A percentile compares a stretch with the other conserved stretches of the same genome.
These are phyloP conservation scores for Pipa parva DNA, from an alignment of 2,113 vertebrate species.

Conservation along the genomic window DNA sequence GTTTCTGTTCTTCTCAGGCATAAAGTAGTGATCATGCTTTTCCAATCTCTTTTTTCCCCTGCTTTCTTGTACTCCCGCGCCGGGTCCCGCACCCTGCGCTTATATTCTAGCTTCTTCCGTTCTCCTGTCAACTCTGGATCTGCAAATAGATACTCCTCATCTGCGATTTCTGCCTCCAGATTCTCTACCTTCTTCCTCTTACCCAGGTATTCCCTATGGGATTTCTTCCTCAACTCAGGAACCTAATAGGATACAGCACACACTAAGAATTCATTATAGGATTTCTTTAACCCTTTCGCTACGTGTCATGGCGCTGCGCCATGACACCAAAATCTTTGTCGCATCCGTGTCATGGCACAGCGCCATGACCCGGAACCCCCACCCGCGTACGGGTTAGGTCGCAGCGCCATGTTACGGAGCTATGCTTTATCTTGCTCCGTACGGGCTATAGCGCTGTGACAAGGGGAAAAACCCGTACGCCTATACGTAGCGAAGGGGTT, in stretches of 20 bases:
- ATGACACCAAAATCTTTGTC: too few species aligned
- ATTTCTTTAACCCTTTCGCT: too few species aligned
- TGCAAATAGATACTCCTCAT: constrained; percentile 82
- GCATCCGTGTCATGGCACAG: too few species aligned
- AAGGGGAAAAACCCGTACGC: too few species aligned
- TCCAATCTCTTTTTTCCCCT: constrained; percentile 74
- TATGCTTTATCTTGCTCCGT: too few species aligned
- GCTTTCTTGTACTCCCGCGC: constrained; percentile 83
- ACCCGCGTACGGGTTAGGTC: too few species aligned
- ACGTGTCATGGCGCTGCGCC: too few species aligned
- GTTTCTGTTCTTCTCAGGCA: constrained; percentile 78
- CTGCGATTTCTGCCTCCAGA: constrained; percentile 80
- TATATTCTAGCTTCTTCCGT: constrained; percentile 70
- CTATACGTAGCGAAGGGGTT: too few species aligned
- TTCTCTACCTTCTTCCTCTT: constrained; percentile 91
- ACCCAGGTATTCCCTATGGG: constrained; percentile 77
- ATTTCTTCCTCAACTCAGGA: constrained; percentile 82
- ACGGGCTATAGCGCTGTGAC: too few species aligned
- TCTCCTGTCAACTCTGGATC: constrained; percentile 65
- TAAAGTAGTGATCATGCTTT: constrained; percentile 82
- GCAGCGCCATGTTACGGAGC: too few species aligned
- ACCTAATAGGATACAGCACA: constrained; percentile 56
- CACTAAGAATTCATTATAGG: too few species aligned
- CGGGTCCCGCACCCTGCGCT: constrained; percentile 75
- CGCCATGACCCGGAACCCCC: too few species aligned